Percentiles rank a stretch among this genome's conserved stretches.
These are phyloP conservation scores for Pilophorus perplexus DNA, from an alignment of 2,888 invertebrate genomes.

Conservation along the genomic window DNA sequence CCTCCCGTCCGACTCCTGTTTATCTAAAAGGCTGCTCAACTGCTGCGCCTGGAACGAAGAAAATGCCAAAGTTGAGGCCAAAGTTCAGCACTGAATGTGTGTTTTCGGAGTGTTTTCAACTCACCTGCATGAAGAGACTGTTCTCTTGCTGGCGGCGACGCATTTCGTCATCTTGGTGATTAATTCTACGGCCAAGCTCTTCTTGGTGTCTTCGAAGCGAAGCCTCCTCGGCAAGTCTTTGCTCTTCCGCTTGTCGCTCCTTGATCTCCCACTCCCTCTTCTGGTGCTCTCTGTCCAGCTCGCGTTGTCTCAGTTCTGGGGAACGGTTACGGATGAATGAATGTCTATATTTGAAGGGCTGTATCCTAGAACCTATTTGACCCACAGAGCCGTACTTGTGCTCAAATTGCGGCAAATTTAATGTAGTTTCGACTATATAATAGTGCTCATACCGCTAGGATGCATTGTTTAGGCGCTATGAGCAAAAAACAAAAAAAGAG, in stretches of 20 bases:
- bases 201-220: conserved; percentile 69
- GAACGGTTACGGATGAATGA: too few species aligned
- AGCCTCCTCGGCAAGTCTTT: conserved; percentile 67
- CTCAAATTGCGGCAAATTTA: too few species aligned
- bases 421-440: too few species aligned
- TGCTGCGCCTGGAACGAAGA: conserved; percentile 31
- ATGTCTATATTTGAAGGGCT: too few species aligned
- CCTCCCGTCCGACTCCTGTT: conserved; percentile 27
- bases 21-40: conserved; percentile 39
- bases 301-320: conserved; percentile 73
- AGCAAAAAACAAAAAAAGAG: too few species aligned
- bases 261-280: conserved; percentile 81
- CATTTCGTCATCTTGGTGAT: conserved; percentile 77
- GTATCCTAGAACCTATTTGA: too few species aligned
- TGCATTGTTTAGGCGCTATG: too few species aligned
- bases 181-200: conserved; percentile 74
- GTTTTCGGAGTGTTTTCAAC: too few species aligned
- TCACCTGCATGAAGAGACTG: conserved; percentile 78
- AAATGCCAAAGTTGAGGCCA: too few species aligned
- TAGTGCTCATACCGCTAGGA: too few species aligned
- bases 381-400: too few species aligned
- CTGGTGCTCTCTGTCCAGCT: conserved; percentile 82
- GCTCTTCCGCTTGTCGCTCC: conserved; percentile 76
- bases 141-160: conserved; percentile 84
- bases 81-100: too few species aligned